These are phyloP conservation scores for Phocoena phocoena DNA, from an alignment of 2,113 vertebrate species.

Conservation along the genomic window DNA sequence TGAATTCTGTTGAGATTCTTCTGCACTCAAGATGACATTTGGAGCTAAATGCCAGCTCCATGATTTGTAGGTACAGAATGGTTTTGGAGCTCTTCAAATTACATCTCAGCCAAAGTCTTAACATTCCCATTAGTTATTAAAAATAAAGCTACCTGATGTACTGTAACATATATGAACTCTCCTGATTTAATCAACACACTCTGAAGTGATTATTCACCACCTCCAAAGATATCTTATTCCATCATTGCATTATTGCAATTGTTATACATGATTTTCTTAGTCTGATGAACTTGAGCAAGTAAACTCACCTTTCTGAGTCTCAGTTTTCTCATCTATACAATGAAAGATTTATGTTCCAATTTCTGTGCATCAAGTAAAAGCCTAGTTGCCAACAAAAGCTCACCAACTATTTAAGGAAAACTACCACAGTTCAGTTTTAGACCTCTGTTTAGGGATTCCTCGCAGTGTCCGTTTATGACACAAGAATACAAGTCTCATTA, in stretches of 20 bases:
- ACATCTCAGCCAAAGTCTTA: not conserved
- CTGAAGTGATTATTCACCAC: not conserved
- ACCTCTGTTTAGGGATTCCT: not conserved
- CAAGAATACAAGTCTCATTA: conserved; percentile 15
- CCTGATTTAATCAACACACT: not conserved
- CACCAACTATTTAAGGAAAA: not conserved
- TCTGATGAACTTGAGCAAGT: not conserved
- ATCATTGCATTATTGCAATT: not conserved
- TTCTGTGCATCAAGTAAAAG: not conserved
- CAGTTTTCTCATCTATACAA: not conserved
- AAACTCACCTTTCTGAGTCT: not conserved
- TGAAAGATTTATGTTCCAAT: not conserved
- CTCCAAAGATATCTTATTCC: not conserved
- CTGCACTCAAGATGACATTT: not conserved
- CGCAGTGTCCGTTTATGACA: not conserved
- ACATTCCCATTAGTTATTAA: not conserved
- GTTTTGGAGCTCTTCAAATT: not conserved
- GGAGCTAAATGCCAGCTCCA: not conserved
- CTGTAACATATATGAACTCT: not conserved
- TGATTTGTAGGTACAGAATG: not conserved
- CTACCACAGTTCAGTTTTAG: not conserved
- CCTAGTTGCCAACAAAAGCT: not conserved
- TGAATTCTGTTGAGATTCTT: not conserved
- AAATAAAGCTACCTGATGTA: not conserved
- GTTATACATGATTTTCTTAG: not conserved